phyloP scores from a whole-genome alignment of 2,888 invertebrate species.

The Tenthredo notha region DNA sequence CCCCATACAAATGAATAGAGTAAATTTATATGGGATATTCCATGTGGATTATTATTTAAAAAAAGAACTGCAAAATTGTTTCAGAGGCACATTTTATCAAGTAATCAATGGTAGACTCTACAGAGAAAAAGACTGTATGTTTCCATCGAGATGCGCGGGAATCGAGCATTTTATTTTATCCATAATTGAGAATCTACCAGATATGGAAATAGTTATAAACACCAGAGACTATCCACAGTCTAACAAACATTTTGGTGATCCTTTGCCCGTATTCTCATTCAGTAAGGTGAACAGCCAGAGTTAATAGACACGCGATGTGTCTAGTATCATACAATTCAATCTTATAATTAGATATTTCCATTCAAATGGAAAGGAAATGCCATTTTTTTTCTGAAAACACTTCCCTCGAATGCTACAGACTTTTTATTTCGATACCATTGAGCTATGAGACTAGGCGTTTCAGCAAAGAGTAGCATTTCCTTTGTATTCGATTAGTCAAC shows the following conservation, averaged over 20 bases:
- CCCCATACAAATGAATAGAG: not conserved
- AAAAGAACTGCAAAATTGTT: conserved; percentile 57
- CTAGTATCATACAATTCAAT: not conserved
- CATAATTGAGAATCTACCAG: conserved; percentile 85
- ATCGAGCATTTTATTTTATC: conserved; percentile 92
- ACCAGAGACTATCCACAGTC: conserved; percentile 97
- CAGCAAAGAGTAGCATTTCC: not conserved
- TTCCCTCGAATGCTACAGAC: not conserved
- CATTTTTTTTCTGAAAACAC: not conserved
- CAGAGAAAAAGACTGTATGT: conserved; percentile 92
- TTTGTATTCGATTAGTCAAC: not conserved
- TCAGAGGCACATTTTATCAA: conserved; percentile 89
- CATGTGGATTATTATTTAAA: not conserved
- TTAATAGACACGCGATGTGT: conserved; percentile 34
- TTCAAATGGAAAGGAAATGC: not conserved
- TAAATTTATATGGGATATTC: not conserved
- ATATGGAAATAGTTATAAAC: conserved; percentile 93
- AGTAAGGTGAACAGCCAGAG: conserved; percentile 86
- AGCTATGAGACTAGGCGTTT: not conserved
- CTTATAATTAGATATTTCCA: not conserved
- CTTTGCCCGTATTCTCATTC: conserved; percentile 94
- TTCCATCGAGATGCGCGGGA: conserved; percentile 94
- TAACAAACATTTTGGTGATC: conserved; percentile 81
- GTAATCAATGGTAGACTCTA: conserved; percentile 90
- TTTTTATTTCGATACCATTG: not conserved